Percentiles rank a stretch among this genome's conserved stretches.
Evolutionary conservation across 2,888 invertebrate species (phyloP).

Genomic region (Sesia bembeciformis): DNA sequence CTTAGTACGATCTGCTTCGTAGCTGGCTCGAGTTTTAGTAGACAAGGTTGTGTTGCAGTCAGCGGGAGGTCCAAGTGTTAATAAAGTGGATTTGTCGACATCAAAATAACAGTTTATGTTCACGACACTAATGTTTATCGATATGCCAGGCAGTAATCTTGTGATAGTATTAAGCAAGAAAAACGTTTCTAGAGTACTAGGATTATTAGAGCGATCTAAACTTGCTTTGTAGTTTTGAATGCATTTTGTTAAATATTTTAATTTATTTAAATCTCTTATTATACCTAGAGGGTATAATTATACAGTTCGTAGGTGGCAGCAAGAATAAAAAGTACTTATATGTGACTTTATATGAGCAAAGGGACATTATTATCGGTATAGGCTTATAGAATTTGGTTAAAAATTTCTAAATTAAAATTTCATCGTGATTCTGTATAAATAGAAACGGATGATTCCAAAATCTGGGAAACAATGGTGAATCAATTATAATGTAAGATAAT

Average conservation of each 20-base stretch:
- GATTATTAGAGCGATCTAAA: neutral
- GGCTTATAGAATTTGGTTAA: too few species aligned
- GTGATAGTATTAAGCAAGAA: conserved; percentile 23
- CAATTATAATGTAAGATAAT: too few species aligned
- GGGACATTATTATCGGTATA: too few species aligned
- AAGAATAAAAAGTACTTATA: too few species aligned
- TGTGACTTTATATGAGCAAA: too few species aligned
- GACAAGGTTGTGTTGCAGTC: conserved; percentile 50
- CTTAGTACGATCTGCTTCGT: conserved; percentile 29
- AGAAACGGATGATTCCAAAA: too few species aligned
- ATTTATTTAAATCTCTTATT: neutral
- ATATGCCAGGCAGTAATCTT: conserved; percentile 12
- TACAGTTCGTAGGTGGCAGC: too few species aligned
- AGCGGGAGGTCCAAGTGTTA: conserved; percentile 62
- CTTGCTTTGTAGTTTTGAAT: neutral
- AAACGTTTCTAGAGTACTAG: neutral
- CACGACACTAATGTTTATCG: conserved; percentile 57
- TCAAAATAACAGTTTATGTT: conserved; percentile 66
- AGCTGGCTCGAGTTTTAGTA: conserved; percentile 23
- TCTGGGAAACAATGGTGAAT: too few species aligned
- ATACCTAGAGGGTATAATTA: too few species aligned
- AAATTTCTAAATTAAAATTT: too few species aligned
- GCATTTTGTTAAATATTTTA: neutral
- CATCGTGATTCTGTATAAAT: too few species aligned
- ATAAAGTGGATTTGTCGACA: conserved; percentile 72